Percentiles rank a stretch among this genome's conserved stretches.
These are phyloP conservation scores for Hyposoter dolosus DNA, from an alignment of 2,888 invertebrate genomes.

Conservation along the genomic window DNA sequence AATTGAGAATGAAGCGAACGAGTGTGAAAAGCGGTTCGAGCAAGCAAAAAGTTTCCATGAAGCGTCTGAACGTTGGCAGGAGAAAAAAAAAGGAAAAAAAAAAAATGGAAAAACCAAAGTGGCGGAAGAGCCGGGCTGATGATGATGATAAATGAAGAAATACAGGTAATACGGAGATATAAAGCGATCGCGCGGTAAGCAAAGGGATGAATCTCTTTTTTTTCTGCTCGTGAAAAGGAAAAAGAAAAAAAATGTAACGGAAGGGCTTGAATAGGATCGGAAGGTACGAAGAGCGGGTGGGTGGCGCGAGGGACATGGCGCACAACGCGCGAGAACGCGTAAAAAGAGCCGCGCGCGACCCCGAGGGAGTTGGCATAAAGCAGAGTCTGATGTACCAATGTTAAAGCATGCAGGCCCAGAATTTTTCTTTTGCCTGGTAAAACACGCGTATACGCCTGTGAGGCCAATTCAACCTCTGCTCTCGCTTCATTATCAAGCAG, in stretches of 20 bases:
- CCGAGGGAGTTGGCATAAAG: conserved; percentile 62
- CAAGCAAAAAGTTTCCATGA: conserved; percentile 21
- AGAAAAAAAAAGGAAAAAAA: conserved; percentile 1
- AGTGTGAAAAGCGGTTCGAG: conserved; percentile 7
- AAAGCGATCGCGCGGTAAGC: conserved; percentile 52
- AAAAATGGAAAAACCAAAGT: conserved; percentile 11
- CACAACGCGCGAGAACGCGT: conserved; percentile 69
- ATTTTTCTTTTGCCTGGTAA: no score
- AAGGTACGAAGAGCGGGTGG: conserved; percentile 45
- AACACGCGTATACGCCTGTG: no score
- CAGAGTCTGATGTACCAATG: conserved; percentile 59
- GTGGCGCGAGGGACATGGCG: not conserved
- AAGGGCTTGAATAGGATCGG: conserved; percentile 66
- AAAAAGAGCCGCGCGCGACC: conserved; percentile 64
- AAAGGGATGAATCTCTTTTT: conserved; percentile 45
- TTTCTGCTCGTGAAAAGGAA: conserved; percentile 32
- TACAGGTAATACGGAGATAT: conserved; percentile 35
- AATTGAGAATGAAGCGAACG: not conserved
- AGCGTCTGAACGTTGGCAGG: conserved; percentile 21
- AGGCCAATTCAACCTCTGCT: conserved; percentile 24
- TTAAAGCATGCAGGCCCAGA: not conserved
- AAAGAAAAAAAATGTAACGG: conserved; percentile 24
- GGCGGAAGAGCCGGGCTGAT: conserved; percentile 19
- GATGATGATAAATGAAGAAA: conserved; percentile 34
- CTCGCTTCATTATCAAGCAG: conserved; percentile 55